Evolutionary conservation across 2,888 invertebrate species (phyloP), one percentile per base, ranked within the genome.

Genomic region (Aethes cnicana): DNA sequence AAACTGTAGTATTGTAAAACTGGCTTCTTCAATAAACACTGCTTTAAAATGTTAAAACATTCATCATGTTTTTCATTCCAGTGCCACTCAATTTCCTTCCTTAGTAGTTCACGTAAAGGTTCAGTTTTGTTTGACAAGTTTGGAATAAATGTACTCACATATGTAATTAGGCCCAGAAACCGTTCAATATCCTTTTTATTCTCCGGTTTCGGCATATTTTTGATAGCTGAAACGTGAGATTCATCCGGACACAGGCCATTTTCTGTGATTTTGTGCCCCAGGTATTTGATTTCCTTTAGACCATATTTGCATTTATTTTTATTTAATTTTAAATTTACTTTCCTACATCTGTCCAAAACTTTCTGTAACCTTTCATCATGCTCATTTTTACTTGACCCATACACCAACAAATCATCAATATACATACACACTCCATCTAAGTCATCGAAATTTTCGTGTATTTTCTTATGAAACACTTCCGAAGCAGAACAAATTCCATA

Each of bases 171-270:
- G 1, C 57, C 56, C n/a, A 60, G 20, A 2, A 57, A 36, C 11
- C 52, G 21, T 43, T 57, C 47, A n/a, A 60, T 43, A 21, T 60
- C 56, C 28, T 58, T 58, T 14, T 18, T 17, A 39, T 47, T 50
- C 30, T 43, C 28, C 14, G 58, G 61, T 12, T 3, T 41, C n/a
- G 56, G 44, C 25, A 57, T 53, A 4, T 54, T 53, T 26, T 9
- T 52, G 8, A 55, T 54, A 3, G 49, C 54, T 5, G 36, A 16
- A 6, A 52, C 23, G 14, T 58, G 48, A 6, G 36, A 16, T 6
- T 46, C 18, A 42, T 56, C 56, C 3, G 57, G 58, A 4, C 23
- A 35, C 4, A 61, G 17, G 4, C 53, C 53, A 16, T 49, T 41
- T 26, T 43, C 9, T 5, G 47, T 42, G 47, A 55, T 28, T n/a